Evolutionary conservation across 64 coral and sea anemone genomes (phyloP).

Genomic region (Stichodactyla mertensii): DNA sequence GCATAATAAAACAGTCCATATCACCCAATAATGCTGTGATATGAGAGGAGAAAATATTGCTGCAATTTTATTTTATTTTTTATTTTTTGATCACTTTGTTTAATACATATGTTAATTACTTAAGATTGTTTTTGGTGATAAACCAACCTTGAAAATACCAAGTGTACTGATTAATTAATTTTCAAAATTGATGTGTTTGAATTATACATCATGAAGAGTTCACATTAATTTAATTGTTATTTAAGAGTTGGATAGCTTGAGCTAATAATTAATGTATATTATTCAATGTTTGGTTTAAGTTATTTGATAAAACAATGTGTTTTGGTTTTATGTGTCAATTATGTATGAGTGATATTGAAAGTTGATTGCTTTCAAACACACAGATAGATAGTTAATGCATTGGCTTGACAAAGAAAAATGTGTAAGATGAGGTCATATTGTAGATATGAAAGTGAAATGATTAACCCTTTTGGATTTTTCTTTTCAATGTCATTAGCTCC

Average conservation of each 20-base stretch:
- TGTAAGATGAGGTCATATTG: not conserved
- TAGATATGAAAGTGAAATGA: not conserved
- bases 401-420: not conserved
- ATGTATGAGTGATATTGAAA: not conserved
- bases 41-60: no score
- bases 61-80: no score
- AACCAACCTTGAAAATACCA: no score
- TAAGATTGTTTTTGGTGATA: no score
- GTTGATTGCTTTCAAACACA: not conserved
- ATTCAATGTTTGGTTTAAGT: not conserved
- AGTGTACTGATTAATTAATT: no score
- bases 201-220: no score
- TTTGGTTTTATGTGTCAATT: not conserved
- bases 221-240: no score
- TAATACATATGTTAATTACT: no score
- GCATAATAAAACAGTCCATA: no score
- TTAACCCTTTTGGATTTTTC: not conserved
- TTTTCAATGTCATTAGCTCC: not conserved
- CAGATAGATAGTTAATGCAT: not conserved
- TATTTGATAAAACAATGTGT: not conserved
- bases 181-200: no score
- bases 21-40: no score
- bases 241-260: not conserved
- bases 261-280: not conserved
- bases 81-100: no score